These are phyloP conservation scores for Poeciliopsis retropinna DNA, from an alignment of 2,113 vertebrate species.

Conservation along the genomic window DNA sequence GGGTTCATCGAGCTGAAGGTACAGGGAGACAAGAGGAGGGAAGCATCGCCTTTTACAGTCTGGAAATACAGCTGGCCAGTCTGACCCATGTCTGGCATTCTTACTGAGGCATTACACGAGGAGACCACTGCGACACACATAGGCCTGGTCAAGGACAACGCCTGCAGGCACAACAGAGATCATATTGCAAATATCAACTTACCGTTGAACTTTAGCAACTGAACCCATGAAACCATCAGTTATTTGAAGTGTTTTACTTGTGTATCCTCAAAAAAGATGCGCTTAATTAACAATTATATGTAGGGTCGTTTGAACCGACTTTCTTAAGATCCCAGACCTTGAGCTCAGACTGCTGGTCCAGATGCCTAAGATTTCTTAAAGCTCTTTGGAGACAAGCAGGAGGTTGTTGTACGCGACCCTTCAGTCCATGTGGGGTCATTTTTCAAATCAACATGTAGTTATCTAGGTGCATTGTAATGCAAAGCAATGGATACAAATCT, in stretches of 20 bases:
- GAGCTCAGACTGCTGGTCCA: neutral
- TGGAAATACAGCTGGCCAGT: conserved; percentile 65
- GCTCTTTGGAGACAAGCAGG: neutral
- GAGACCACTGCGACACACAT: conserved; percentile 8
- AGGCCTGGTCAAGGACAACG: conserved; percentile 4
- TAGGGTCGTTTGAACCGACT: no score
- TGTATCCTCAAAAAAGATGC: no score
- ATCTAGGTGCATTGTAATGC: neutral
- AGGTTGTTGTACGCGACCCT: neutral
- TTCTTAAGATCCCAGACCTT: neutral
- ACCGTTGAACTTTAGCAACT: no score
- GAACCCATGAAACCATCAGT: no score
- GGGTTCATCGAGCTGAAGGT: conserved; percentile 63
- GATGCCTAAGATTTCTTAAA: neutral
- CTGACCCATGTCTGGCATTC: conserved; percentile 29
- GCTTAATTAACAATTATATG: no score
- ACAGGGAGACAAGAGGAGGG: conserved; percentile 48
- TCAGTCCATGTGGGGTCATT: neutral
- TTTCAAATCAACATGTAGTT: neutral
- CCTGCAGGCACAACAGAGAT: conserved; percentile 5
- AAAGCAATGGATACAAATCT: no score
- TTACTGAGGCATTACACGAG: conserved; percentile 28
- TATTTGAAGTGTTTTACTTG: no score
- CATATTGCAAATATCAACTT: no score
- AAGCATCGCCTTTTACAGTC: conserved; percentile 73